Conservation (phyloP, 1,140 invertebrate species). For the Neodiprion virginianus region DNA sequence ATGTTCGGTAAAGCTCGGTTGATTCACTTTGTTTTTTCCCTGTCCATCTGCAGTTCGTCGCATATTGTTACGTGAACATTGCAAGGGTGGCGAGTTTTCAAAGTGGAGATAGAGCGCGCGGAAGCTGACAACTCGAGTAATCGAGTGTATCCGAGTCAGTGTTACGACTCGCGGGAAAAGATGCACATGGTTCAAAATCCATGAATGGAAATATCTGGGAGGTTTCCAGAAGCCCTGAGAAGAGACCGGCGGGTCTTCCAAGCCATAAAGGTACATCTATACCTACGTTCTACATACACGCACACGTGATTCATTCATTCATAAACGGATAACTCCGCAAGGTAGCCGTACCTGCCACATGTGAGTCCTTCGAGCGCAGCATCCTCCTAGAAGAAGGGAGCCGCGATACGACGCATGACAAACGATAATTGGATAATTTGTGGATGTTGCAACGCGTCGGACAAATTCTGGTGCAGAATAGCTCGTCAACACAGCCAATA, state of each 20-base stretch:
- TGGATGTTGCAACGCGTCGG: too few species aligned
- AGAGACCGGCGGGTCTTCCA: slow-evolving; percentile 54
- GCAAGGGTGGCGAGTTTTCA: too few species aligned
- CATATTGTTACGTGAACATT: too few species aligned
- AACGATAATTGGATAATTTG: too few species aligned
- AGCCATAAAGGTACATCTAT: slow-evolving; percentile 57
- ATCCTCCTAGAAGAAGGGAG: not conserved
- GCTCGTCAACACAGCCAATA: too few species aligned
- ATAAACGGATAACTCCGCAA: slow-evolving; percentile 35
- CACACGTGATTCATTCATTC: slow-evolving; percentile 46
- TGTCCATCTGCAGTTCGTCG: too few species aligned
- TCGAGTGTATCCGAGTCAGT: not conserved
- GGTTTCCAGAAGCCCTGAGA: slow-evolving; percentile 57
- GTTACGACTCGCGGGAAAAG: slow-evolving; percentile 30
- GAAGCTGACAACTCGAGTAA: too few species aligned
- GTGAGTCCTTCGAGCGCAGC: not conserved
- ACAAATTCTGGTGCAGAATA: too few species aligned
- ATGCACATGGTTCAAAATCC: slow-evolving; percentile 52
- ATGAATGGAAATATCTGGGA: slow-evolving; percentile 58
- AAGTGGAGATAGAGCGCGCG: too few species aligned
- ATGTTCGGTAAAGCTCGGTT: too few species aligned
- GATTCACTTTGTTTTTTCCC: too few species aligned
- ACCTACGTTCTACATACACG: slow-evolving; percentile 42
- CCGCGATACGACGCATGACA: not conserved
- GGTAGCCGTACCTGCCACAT: not conserved